Conservation (phyloP, 2,113 vertebrate species). For the Anoura caudifer region DNA sequence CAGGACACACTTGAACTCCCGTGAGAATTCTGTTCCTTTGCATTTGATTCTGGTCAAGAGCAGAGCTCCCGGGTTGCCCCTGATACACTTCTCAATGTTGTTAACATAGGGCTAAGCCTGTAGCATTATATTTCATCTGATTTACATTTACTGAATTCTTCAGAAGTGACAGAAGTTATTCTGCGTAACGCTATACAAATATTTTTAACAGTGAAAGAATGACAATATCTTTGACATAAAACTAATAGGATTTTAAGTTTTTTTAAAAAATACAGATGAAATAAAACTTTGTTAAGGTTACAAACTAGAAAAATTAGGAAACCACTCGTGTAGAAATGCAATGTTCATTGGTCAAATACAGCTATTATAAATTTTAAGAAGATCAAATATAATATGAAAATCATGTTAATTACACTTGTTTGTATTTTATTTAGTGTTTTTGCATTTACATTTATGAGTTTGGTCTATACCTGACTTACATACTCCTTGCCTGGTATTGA, state of each 20-base stretch:
- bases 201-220: background rate
- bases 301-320: constrained; percentile 6
- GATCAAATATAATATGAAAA: background rate
- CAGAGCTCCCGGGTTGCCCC: background rate
- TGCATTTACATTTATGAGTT: background rate
- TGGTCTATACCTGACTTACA: background rate
- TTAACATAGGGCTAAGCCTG: background rate
- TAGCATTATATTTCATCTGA: background rate
- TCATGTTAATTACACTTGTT: background rate
- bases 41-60: background rate
- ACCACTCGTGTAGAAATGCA: background rate
- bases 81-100: background rate
- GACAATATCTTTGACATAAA: background rate
- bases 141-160: constrained; percentile 9
- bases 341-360: background rate
- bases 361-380: background rate
- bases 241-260: background rate
- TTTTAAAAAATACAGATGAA: background rate
- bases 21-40: background rate
- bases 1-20: background rate
- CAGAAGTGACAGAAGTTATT: background rate
- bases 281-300: background rate
- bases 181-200: background rate
- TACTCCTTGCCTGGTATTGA: background rate
- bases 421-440: background rate